Percentiles rank a stretch among this genome's conserved stretches.
phyloP scores from a whole-genome alignment of 2,888 invertebrate species.

The Stegophylla sp. region DNA sequence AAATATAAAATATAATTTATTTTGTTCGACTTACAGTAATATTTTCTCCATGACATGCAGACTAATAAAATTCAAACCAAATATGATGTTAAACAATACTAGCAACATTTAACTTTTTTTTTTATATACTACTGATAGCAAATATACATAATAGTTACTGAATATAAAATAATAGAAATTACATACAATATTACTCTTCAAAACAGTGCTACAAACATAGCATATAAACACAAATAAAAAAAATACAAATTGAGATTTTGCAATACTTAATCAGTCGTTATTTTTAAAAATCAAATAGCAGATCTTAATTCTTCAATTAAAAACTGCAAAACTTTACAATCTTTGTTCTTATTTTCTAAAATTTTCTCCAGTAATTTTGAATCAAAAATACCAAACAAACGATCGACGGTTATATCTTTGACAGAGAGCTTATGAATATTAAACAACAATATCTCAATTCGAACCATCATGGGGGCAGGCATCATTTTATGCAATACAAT shows the following conservation, averaged over 20 bases:
- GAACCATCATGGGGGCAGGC: neutral
- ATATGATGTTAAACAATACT: no score
- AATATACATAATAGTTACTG: neutral
- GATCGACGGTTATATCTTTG: conserved; percentile 27
- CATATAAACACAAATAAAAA: conserved; percentile 2
- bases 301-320: conserved; percentile 38
- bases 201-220: no score
- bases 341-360: conserved; percentile 1
- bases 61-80: no score
- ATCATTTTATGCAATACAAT: conserved; percentile 36
- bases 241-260: neutral
- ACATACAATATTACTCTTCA: no score
- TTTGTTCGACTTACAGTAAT: no score
- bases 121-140: no score
- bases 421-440: conserved; percentile 51
- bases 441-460: conserved; percentile 18
- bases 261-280: no score
- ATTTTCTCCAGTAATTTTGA: neutral
- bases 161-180: no score
- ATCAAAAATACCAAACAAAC: conserved; percentile 42
- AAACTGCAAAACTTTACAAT: conserved; percentile 31
- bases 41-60: no score
- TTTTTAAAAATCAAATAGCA: neutral
- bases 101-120: no score
- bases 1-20: no score